Conservation (phyloP, 2,888 invertebrate species). For the Anticlea derivata region DNA sequence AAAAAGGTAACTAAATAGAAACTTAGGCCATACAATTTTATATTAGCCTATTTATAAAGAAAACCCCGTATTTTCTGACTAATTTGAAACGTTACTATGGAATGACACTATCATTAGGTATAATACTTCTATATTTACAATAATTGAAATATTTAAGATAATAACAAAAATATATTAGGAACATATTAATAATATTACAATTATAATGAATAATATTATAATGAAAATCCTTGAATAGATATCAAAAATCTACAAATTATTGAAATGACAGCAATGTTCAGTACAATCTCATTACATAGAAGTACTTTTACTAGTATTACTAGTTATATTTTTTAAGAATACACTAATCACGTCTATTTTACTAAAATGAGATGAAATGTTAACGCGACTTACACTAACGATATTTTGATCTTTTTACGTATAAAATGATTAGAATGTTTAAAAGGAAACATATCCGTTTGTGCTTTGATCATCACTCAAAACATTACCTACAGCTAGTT, state of each 20-base stretch:
- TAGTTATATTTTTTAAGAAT: constrained; percentile 2
- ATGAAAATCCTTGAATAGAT: not conserved
- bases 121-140: constrained; percentile 24
- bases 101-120: constrained; percentile 38
- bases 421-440: constrained; percentile 28
- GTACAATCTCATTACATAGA: constrained; percentile 26
- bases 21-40: constrained; percentile 32
- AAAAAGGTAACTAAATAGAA: constrained; percentile 24
- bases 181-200: no score
- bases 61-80: constrained; percentile 31
- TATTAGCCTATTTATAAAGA: constrained; percentile 22
- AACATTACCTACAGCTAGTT: constrained; percentile 21
- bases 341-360: constrained; percentile 3
- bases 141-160: constrained; percentile 7
- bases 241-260: constrained; percentile 3
- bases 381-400: not conserved
- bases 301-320: not conserved
- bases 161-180: constrained; percentile 32
- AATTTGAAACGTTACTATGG: constrained; percentile 32
- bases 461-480: constrained; percentile 25
- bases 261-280: constrained; percentile 25
- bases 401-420: constrained; percentile 27
- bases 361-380: constrained; percentile 7
- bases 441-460: constrained; percentile 30
- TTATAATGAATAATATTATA: no score